Base-by-base conservation (phyloP, 2,797 vertebrate species). In the Halcyon smyrnensis region DNA sequence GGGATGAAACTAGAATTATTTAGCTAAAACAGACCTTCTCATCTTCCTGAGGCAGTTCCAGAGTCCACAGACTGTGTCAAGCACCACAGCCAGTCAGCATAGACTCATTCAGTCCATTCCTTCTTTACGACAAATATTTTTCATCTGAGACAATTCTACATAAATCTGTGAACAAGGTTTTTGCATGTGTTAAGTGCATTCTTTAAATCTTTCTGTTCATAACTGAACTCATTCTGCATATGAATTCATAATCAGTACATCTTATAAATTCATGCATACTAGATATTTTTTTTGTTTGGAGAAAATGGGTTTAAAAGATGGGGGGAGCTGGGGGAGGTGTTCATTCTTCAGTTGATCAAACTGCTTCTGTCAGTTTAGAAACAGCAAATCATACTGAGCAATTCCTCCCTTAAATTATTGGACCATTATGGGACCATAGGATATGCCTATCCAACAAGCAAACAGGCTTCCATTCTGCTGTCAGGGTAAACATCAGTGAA, bases 41-140 rank as follows among this genome's bases (percentile, higher is more conserved):
- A 41, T 94, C 76, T 92, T 91, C 76, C 81, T 64, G 82, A 41
- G 65, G 70, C 79, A 83, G 59, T 79, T 69, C 34, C 64, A 62
- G 65, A 87, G 24, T 54, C 87, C 76, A 51, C 27, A 85, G 71
- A 48, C 77, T 50, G 63, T 63, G 76, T 94, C 90, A 88, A 87
- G 84, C 78, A 75, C 48, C 74, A 90, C 67, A 96, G 78, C 48
- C 59, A 86, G 51, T 74, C 90, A 93, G 60, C 77, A 39, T 8
- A 73, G 77, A 60, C 18, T 67, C 70, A 50, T 39, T 59, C 45
- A 53, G 43, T 53, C 77, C 41, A 57, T 89, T 94, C 60, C 57
- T 87, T 53, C 50, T 59, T 68, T 37, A 86, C 59, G 53, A 93
- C 34, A 95, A 92, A 92, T 89, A 92, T n/a, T 94, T 97, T 83